These are phyloP conservation scores for Hipparchia semele DNA, from an alignment of 2,888 invertebrate genomes.

Conservation along the genomic window DNA sequence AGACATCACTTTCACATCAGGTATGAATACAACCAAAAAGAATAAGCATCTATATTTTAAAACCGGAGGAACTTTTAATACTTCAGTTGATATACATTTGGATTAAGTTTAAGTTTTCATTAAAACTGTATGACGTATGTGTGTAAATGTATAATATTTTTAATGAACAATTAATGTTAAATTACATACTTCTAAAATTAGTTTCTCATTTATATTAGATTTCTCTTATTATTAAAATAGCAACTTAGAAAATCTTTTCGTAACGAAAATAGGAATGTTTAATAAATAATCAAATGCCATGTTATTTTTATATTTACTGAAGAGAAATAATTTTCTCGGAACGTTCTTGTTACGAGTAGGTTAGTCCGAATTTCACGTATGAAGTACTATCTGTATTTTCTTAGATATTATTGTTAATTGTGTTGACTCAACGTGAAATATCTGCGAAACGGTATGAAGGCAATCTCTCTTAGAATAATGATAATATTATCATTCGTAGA, in stretches of 20 bases:
- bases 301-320: constrained; percentile 1
- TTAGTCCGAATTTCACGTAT: constrained; percentile 16
- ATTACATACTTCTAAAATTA: no score
- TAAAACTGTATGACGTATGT: no score
- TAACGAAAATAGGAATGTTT: not conserved
- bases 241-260: no score
- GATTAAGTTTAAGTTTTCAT: no score
- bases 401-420: constrained; percentile 24
- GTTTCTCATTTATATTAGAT: no score
- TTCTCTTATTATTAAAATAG: no score
- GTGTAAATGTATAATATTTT: no score
- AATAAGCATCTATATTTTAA: no score
- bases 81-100: no score
- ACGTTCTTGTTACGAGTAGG: constrained; percentile 18
- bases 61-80: no score
- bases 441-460: constrained; percentile 22
- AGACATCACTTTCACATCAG: no score
- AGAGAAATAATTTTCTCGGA: constrained; percentile 17
- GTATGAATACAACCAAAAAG: not conserved
- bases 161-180: no score
- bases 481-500: not conserved
- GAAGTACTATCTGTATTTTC: constrained; percentile 19
- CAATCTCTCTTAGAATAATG: constrained; percentile 16
- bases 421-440: constrained; percentile 21
- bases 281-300: constrained; percentile 1